Percentiles rank a stretch among this genome's conserved stretches.
phyloP scores from a whole-genome alignment of 2,888 invertebrate genomes.

The Baronia brevicornis region DNA sequence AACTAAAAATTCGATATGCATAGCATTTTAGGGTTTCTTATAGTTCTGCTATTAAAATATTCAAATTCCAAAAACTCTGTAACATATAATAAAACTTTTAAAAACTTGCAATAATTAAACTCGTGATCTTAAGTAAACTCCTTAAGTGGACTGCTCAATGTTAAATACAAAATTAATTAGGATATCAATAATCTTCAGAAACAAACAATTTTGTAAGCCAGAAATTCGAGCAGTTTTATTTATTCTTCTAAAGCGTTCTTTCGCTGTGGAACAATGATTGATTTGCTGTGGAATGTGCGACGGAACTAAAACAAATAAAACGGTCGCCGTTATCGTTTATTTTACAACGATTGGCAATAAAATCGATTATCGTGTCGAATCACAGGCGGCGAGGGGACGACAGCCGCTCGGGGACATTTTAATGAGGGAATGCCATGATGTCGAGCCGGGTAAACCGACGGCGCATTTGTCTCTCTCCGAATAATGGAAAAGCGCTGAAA shows the following conservation, averaged over 20 bases:
- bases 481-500: slow-evolving; percentile 59
- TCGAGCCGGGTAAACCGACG: slow-evolving; percentile 36
- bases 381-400: slow-evolving; percentile 34
- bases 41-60: too few species aligned
- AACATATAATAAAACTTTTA: too few species aligned
- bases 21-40: too few species aligned
- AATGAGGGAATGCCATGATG: slow-evolving; percentile 63
- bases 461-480: slow-evolving; percentile 57
- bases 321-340: slow-evolving; percentile 35
- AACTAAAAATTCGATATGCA: too few species aligned
- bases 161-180: too few species aligned
- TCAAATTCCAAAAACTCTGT: too few species aligned
- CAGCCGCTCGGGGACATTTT: slow-evolving; percentile 49
- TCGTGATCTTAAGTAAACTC: too few species aligned
- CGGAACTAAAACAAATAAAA: slow-evolving; percentile 45
- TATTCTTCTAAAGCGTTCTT: slow-evolving; percentile 22
- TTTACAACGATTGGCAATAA: slow-evolving; percentile 57
- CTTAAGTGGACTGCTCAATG: too few species aligned
- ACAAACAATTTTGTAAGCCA: slow-evolving; percentile 27
- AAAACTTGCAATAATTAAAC: too few species aligned
- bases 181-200: too few species aligned
- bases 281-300: slow-evolving; percentile 45
- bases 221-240: slow-evolving; percentile 40
- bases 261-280: slow-evolving; percentile 48
- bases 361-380: slow-evolving; percentile 59